phyloP scores from a whole-genome alignment of 1,140 invertebrate species.

The Ylistrum balloti region DNA sequence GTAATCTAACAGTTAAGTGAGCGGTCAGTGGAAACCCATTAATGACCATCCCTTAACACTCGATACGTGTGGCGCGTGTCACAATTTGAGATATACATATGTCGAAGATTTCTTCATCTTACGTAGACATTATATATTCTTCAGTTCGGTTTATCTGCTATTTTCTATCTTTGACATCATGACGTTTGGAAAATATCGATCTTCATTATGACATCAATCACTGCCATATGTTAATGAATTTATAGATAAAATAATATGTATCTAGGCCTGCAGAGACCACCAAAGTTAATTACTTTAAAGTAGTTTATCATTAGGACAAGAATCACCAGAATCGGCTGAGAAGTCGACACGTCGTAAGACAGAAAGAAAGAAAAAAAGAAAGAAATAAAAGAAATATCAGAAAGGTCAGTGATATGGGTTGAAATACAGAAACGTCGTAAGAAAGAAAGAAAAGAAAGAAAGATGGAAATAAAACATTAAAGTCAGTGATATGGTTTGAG shows the following conservation, averaged over 20 bases:
- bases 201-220: background rate
- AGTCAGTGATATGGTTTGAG: no score
- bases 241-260: background rate
- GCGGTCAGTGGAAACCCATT: background rate
- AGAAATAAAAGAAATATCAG: no score
- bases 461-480: no score
- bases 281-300: background rate
- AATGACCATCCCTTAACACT: background rate
- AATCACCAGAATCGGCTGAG: no score
- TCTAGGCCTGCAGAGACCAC: background rate
- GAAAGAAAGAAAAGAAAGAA: no score
- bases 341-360: no score
- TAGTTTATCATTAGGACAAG: no score
- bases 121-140: background rate
- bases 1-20: conserved; percentile 16
- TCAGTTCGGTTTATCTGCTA: background rate
- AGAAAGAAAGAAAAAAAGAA: no score
- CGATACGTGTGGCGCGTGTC: conserved; percentile 3
- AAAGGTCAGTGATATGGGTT: no score
- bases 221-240: background rate
- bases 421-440: no score
- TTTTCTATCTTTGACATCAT: background rate
- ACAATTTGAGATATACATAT: background rate
- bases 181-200: background rate
- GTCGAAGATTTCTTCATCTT: conserved; percentile 4